These are phyloP conservation scores for Gryllus bimaculatus DNA, from an alignment of 1,140 invertebrate genomes.

Conservation along the genomic window DNA sequence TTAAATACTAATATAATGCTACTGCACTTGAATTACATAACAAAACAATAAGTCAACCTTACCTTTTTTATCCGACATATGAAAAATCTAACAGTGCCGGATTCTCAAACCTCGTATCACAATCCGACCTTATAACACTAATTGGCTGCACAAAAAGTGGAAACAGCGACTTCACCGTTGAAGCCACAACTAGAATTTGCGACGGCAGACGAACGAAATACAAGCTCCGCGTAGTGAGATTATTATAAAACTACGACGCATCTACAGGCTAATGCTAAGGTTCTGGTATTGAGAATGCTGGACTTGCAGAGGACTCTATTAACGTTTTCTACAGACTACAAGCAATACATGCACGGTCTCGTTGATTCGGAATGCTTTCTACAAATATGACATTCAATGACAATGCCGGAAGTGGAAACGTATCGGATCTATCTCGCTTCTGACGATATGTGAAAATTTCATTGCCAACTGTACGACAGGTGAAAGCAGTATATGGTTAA, in stretches of 20 bases:
- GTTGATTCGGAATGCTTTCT: neutral
- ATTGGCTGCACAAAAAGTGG: slow-evolving; percentile 18
- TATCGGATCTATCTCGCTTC: neutral
- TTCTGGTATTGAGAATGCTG: too few species aligned
- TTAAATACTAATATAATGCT: neutral
- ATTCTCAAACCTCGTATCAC: neutral
- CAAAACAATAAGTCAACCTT: slow-evolving; percentile 4
- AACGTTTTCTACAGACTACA: too few species aligned
- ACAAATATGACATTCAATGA: neutral
- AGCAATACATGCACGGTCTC: too few species aligned
- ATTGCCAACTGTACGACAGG: neutral
- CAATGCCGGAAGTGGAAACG: neutral
- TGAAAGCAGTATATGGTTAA: too few species aligned
- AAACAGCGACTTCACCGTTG: slow-evolving; percentile 11
- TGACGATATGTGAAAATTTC: neutral
- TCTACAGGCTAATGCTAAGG: too few species aligned
- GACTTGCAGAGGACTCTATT: too few species aligned
- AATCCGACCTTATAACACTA: slow-evolving; percentile 10
- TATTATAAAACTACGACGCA: neutral
- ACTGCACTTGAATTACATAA: neutral
- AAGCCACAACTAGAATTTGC: neutral
- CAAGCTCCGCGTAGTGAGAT: neutral
- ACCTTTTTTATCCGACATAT: slow-evolving; percentile 21
- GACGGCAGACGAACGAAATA: neutral
- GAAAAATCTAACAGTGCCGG: neutral